Percentiles rank a stretch among this genome's conserved stretches.
Evolutionary conservation across 2,797 vertebrate genomes (phyloP).

Genomic region (Cyclura pinguis): DNA sequence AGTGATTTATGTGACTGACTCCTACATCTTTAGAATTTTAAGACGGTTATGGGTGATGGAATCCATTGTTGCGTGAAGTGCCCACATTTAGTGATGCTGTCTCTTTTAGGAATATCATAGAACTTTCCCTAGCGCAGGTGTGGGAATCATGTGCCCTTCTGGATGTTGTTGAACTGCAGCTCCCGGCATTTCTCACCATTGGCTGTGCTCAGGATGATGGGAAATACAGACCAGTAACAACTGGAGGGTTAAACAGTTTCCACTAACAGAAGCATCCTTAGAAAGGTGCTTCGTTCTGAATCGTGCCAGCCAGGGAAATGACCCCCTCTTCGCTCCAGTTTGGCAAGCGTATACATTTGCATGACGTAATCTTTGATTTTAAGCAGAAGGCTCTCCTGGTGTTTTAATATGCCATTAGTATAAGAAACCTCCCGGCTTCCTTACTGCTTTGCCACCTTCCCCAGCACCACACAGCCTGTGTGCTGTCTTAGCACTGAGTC

Average conservation of each 20-base stretch:
- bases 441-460: neutral
- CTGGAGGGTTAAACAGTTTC: too few species aligned
- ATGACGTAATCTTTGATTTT: conserved; percentile 13
- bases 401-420: neutral
- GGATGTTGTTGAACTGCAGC: too few species aligned
- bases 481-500: conserved; percentile 6
- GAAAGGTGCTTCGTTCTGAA: neutral
- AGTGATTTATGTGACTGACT: neutral
- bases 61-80: neutral
- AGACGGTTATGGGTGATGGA: neutral
- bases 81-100: neutral
- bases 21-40: neutral
- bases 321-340: neutral
- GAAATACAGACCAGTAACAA: too few species aligned
- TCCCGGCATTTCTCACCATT: too few species aligned
- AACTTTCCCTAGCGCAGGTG: too few species aligned
- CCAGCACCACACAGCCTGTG: neutral
- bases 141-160: too few species aligned
- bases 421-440: neutral
- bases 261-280: fast-evolving
- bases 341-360: neutral
- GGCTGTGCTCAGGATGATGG: too few species aligned
- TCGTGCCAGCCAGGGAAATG: neutral
- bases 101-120: neutral
- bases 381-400: conserved; percentile 1